phyloP scores from a whole-genome alignment of 2,113 vertebrate species.

The Aythya baeri region DNA sequence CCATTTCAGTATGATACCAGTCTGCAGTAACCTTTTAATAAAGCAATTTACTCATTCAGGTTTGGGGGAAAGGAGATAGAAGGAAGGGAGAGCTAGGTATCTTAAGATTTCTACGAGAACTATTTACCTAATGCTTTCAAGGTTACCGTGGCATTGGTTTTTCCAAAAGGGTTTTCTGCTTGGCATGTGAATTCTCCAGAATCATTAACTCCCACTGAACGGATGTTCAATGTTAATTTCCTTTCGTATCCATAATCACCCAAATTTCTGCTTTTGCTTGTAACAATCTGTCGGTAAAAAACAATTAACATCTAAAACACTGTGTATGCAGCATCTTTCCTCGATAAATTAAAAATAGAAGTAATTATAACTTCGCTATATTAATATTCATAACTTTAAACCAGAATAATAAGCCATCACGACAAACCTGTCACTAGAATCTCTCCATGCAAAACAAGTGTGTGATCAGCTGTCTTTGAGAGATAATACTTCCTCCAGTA shows the following conservation, averaged over 20 bases:
- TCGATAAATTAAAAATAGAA: constrained; percentile 85
- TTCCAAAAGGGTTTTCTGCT: constrained; percentile 86
- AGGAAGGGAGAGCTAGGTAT: not conserved
- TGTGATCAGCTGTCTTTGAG: constrained; percentile 44
- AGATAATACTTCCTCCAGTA: constrained; percentile 29
- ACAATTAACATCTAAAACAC: constrained; percentile 82
- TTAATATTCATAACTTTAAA: constrained; percentile 83
- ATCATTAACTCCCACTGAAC: constrained; percentile 81
- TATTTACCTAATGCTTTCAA: constrained; percentile 91
- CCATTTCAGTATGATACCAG: not conserved
- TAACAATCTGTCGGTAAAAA: constrained; percentile 70
- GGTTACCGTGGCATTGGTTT: constrained; percentile 82
- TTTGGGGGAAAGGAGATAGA: not conserved
- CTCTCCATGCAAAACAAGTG: constrained; percentile 59
- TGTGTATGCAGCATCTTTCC: constrained; percentile 77
- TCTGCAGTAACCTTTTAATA: constrained; percentile 32
- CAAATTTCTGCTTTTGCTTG: constrained; percentile 72
- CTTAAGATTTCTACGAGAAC: constrained; percentile 40
- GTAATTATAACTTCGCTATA: constrained; percentile 80
- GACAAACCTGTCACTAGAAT: constrained; percentile 72
- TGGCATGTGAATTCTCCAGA: constrained; percentile 90
- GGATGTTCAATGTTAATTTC: constrained; percentile 82
- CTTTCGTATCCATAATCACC: constrained; percentile 78
- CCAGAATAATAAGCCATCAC: constrained; percentile 74
- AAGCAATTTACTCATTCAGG: constrained; percentile 5